phyloP scores from a whole-genome alignment of 2,888 invertebrate species.

The Cheilosia variabilis region DNA sequence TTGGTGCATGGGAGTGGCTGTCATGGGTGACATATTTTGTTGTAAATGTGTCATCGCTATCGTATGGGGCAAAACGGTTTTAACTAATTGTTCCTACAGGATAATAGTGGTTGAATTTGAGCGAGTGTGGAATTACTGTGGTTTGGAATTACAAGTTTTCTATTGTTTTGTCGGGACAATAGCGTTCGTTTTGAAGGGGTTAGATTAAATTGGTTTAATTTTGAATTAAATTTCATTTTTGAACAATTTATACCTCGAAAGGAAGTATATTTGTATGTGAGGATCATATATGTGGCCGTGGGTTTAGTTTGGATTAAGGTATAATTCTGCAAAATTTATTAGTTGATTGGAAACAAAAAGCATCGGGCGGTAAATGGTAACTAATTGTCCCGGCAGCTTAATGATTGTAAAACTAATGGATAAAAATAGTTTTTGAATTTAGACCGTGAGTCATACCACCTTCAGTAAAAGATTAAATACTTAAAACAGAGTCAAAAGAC shows the following conservation, averaged over 20 bases:
- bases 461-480: too few relatives aligned
- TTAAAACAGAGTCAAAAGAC: too few relatives aligned
- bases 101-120: not conserved
- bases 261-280: not conserved
- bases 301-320: not conserved
- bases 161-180: constrained; percentile 16
- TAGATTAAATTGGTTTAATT: constrained; percentile 3
- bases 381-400: too few relatives aligned
- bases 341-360: too few relatives aligned
- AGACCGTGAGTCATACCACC: too few relatives aligned
- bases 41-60: constrained; percentile 64
- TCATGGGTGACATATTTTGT: constrained; percentile 55
- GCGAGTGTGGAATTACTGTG: not conserved
- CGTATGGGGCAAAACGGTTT: constrained; percentile 28
- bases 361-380: too few relatives aligned
- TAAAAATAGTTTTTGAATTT: too few relatives aligned
- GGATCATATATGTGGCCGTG: not conserved
- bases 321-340: too few relatives aligned
- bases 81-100: constrained; percentile 48
- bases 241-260: not conserved
- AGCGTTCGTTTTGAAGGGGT: not conserved
- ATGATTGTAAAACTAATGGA: too few relatives aligned
- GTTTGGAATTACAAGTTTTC: constrained; percentile 18
- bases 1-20: not conserved
- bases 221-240: not conserved